Evolutionary conservation across 2,888 invertebrate species (phyloP).

Genomic region (Synergus gifuensis): DNA sequence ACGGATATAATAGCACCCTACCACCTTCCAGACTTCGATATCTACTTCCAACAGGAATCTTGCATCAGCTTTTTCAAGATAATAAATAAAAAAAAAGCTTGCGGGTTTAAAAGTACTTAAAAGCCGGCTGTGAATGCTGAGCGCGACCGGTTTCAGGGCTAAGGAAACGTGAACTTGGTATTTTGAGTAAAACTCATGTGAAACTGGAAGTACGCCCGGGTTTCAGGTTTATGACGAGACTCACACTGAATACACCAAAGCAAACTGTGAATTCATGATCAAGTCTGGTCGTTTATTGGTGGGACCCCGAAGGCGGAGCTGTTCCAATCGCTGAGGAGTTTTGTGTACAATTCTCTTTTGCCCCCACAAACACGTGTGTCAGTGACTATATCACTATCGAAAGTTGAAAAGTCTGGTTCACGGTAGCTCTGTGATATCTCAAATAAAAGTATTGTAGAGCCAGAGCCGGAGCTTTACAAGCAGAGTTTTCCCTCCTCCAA

Average conservation of each 20-base stretch:
- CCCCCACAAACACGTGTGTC: neutral
- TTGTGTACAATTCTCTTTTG: slow-evolving; percentile 21
- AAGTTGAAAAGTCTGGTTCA: neutral
- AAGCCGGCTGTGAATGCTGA: neutral
- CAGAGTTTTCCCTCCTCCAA: too few relatives aligned
- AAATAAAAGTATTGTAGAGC: neutral
- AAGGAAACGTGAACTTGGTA: slow-evolving; percentile 1
- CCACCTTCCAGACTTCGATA: neutral
- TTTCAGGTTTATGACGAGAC: slow-evolving; percentile 25
- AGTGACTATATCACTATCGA: neutral
- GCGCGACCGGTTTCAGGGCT: slow-evolving; percentile 1
- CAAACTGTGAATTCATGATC: slow-evolving; percentile 35
- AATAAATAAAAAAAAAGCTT: neutral
- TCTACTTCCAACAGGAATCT: neutral
- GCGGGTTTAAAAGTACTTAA: too few relatives aligned
- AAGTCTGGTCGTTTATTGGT: slow-evolving; percentile 31
- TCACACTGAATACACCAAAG: slow-evolving; percentile 36
- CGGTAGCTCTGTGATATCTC: neutral
- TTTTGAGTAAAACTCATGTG: slow-evolving; percentile 18
- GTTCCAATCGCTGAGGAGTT: slow-evolving; percentile 19
- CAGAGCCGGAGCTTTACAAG: neutral
- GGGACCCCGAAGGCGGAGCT: slow-evolving; percentile 40
- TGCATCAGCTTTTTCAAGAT: neutral
- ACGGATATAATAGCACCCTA: neutral
- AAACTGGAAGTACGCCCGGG: slow-evolving; percentile 28